A percentile compares a stretch with the other conserved stretches of the same genome.
Evolutionary conservation across 2,888 invertebrate species (phyloP).

Genomic region (Amblyjoppa fuscipennis): DNA sequence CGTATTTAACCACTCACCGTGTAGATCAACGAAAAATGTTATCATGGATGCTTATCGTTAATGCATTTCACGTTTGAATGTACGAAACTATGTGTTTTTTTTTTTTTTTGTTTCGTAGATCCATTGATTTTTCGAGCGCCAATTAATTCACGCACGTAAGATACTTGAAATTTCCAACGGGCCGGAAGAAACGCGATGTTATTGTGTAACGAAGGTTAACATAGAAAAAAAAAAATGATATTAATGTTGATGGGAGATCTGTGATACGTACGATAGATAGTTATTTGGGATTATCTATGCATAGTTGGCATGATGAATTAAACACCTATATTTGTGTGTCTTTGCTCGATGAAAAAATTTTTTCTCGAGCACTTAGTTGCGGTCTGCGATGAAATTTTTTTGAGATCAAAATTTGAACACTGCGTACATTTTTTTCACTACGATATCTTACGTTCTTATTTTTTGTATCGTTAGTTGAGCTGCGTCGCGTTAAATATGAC

Average conservation of each 20-base stretch:
- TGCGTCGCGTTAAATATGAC: not conserved
- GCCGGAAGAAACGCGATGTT: constrained; percentile 69
- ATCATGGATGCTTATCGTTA: not conserved
- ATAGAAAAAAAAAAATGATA: not conserved
- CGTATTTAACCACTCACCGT: constrained; percentile 7
- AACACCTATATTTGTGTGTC: constrained; percentile 27
- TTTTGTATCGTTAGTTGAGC: not conserved
- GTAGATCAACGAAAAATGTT: constrained; percentile 42
- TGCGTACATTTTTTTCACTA: constrained; percentile 9
- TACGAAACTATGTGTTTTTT: not conserved
- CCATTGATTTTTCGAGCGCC: constrained; percentile 44
- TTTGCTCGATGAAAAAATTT: not conserved
- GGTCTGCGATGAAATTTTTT: not conserved
- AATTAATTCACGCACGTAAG: constrained; percentile 65
- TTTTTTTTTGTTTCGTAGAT: constrained; percentile 41
- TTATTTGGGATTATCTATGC: constrained; percentile 15
- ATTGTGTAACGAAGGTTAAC: constrained; percentile 11
- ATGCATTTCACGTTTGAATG: constrained; percentile 1
- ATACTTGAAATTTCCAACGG: constrained; percentile 48
- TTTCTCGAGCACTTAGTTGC: constrained; percentile 2
- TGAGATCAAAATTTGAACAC: not conserved
- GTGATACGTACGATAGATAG: constrained; percentile 14
- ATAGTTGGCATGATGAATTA: constrained; percentile 54
- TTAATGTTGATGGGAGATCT: not conserved
- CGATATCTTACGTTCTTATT: not conserved